These are phyloP conservation scores for Apotomis turbidana DNA, from an alignment of 2,888 invertebrate genomes.

Conservation along the genomic window DNA sequence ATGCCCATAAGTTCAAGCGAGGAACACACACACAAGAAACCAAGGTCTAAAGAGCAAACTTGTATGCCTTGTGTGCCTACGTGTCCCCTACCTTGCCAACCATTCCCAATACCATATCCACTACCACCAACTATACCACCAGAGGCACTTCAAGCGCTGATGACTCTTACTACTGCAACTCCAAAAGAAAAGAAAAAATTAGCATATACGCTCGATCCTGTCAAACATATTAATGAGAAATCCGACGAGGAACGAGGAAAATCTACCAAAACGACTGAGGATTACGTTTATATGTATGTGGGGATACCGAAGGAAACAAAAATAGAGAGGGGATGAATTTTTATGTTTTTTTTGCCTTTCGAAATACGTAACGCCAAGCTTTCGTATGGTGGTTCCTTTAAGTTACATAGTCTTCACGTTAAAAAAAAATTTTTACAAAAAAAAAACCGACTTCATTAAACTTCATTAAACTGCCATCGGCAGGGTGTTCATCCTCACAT, in stretches of 20 bases:
- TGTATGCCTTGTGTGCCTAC: conserved; percentile 18
- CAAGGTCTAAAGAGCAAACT: background rate
- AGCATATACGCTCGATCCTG: background rate
- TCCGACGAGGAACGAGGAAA: background rate
- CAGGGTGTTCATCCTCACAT: too few relatives aligned
- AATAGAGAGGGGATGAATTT: too few relatives aligned
- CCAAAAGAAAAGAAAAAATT: background rate
- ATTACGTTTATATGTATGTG: conserved; percentile 11
- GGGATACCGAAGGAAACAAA: conserved; percentile 2
- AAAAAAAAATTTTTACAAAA: too few relatives aligned
- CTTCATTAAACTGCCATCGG: too few relatives aligned
- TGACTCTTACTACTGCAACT: background rate
- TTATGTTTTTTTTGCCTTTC: too few relatives aligned
- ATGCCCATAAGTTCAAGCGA: background rate
- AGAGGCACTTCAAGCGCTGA: background rate
- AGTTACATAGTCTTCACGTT: too few relatives aligned
- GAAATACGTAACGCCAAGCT: too few relatives aligned
- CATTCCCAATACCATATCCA: background rate
- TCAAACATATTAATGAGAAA: too few relatives aligned
- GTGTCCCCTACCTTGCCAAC: background rate
- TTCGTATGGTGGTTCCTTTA: too few relatives aligned
- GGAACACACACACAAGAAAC: background rate
- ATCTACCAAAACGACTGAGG: background rate
- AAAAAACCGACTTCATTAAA: too few relatives aligned
- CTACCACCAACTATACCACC: background rate